phyloP scores from a whole-genome alignment of 2,888 invertebrate genomes.

The Periphyllus acericola region DNA sequence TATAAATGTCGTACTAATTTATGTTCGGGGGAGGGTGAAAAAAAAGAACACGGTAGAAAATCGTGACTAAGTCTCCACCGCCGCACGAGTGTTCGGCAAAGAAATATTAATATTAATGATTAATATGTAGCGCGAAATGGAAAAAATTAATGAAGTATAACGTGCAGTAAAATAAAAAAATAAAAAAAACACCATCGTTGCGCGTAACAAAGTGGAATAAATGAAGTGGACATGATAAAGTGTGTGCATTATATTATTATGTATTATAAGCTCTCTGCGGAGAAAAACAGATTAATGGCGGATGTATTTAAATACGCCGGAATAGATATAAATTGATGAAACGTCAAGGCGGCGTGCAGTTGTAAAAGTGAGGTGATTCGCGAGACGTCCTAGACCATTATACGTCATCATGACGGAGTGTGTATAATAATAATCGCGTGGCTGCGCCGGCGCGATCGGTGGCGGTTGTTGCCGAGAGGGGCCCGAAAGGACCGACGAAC shows the following conservation, averaged over 20 bases:
- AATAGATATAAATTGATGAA: constrained; percentile 38
- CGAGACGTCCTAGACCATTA: not conserved
- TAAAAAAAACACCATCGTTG: not conserved
- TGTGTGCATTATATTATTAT: not conserved
- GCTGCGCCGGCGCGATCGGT: not conserved
- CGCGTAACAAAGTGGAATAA: constrained; percentile 21
- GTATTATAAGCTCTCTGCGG: not conserved
- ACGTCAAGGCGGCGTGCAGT: not conserved
- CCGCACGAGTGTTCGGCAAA: not conserved
- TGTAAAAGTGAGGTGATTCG: constrained; percentile 3
- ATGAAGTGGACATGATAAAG: constrained; percentile 34
- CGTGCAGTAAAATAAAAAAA: not conserved
- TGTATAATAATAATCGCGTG: not conserved
- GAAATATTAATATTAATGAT: not conserved
- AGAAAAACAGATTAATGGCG: constrained; percentile 33
- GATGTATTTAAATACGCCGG: constrained; percentile 37
- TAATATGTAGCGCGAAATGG: not conserved
- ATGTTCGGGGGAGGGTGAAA: not conserved
- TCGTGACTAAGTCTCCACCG: not conserved
- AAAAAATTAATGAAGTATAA: constrained; percentile 11
- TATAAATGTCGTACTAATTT: not conserved
- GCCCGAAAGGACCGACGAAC: not conserved
- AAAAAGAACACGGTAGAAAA: not conserved
- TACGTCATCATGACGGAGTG: not conserved
- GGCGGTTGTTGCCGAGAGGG: no score